These are phyloP conservation scores for Brachionus sp. DNA, from an alignment of 1,140 invertebrate genomes.

Conservation along the genomic window DNA sequence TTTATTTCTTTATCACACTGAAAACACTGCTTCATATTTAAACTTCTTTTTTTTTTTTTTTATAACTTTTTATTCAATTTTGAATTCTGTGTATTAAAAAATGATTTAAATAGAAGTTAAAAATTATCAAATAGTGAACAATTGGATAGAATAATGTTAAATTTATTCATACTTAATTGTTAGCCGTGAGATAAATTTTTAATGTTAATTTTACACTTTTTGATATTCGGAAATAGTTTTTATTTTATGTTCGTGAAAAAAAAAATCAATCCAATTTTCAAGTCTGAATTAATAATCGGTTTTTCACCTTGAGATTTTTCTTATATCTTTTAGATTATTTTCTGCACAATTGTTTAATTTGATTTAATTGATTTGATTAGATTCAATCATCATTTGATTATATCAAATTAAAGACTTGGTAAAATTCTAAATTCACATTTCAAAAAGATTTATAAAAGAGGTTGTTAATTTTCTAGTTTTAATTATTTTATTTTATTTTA, in stretches of 20 bases:
- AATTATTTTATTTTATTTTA: too few species aligned
- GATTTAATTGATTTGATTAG: slow-evolving; percentile 8
- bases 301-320: background rate
- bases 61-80: background rate
- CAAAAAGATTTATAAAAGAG: too few species aligned
- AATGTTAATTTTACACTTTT: background rate
- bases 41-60: background rate
- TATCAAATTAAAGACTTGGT: background rate
- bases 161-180: background rate
- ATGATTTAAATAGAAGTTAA: background rate
- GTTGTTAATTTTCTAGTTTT: too few species aligned
- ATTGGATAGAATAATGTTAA: background rate
- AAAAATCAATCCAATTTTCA: slow-evolving; percentile 8
- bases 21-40: background rate
- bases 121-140: slow-evolving; percentile 10
- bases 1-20: slow-evolving; percentile 23
- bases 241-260: background rate
- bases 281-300: slow-evolving; percentile 22
- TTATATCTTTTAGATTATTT: background rate
- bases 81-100: background rate
- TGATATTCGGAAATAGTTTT: background rate
- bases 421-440: too few species aligned
- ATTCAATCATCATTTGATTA: background rate
- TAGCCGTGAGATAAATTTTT: slow-evolving; percentile 5
- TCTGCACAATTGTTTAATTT: background rate